Evolutionary conservation across 2,113 vertebrate species (phyloP).

Genomic region (Rhea pennata): DNA sequence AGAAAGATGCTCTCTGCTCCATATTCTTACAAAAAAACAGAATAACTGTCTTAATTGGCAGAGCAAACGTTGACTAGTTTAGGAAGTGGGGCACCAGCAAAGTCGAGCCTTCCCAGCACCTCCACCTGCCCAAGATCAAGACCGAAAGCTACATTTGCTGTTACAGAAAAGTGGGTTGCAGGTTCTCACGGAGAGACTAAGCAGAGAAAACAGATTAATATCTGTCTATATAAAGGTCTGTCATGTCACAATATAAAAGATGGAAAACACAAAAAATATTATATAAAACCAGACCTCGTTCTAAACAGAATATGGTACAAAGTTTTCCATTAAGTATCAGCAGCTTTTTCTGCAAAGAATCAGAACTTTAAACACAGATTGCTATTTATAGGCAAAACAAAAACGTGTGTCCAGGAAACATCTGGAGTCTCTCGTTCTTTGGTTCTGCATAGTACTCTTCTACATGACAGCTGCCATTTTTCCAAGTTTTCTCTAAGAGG

Average conservation of each 20-base stretch:
- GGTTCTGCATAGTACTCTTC: background rate
- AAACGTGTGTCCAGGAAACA: background rate
- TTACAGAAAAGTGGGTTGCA: constrained; percentile 5
- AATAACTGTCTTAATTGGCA: background rate
- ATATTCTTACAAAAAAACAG: background rate
- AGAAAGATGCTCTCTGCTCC: background rate
- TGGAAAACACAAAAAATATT: background rate
- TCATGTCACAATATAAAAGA: background rate
- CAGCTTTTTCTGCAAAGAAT: constrained; percentile 18
- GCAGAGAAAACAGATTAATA: background rate
- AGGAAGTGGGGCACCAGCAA: background rate
- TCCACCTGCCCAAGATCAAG: constrained; percentile 2
- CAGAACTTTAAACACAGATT: background rate
- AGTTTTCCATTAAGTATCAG: constrained; percentile 27
- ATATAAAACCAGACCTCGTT: constrained; percentile 4
- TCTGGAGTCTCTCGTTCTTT: background rate
- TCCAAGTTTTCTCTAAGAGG: background rate
- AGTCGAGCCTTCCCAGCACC: background rate
- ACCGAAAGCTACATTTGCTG: background rate
- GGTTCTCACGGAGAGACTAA: background rate
- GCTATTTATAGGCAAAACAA: constrained; percentile 15
- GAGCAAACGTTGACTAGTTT: background rate
- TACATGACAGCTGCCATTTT: background rate
- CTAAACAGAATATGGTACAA: background rate
- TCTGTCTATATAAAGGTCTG: background rate